phyloP scores from a whole-genome alignment of 1,140 invertebrate genomes.

The Drosophila varians region DNA sequence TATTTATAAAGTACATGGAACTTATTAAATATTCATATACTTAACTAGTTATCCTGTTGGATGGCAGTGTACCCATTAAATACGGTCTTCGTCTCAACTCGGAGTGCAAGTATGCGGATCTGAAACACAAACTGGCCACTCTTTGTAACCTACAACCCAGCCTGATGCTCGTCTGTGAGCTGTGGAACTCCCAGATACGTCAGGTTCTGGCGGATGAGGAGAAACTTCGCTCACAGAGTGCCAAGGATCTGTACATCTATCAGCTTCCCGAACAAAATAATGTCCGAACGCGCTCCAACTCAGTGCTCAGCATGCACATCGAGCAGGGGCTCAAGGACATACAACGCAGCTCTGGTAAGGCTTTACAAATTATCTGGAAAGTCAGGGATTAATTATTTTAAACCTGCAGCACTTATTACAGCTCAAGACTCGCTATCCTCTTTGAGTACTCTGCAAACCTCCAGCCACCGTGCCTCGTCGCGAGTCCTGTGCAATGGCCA shows the following conservation, averaged over 20 bases:
- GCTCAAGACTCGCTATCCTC: conserved; percentile 67
- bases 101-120: conserved; percentile 89
- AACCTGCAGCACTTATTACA: conserved; percentile 50
- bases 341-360: conserved; percentile 73
- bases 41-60: conserved; percentile 89
- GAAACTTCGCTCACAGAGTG: conserved; percentile 76
- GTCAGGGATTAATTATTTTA: background rate
- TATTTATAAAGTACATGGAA: too few species aligned
- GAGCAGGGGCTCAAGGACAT: conserved; percentile 82
- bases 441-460: conserved; percentile 61
- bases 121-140: conserved; percentile 89
- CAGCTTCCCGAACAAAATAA: conserved; percentile 77
- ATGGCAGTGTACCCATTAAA: conserved; percentile 91
- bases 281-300: conserved; percentile 64
- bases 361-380: too few species aligned
- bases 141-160: conserved; percentile 87
- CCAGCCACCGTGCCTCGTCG: conserved; percentile 48
- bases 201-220: conserved; percentile 83
- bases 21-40: too few species aligned
- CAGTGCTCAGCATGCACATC: conserved; percentile 74
- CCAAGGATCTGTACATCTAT: conserved; percentile 81
- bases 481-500: conserved; percentile 65
- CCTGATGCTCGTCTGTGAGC: conserved; percentile 88
- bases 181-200: conserved; percentile 88
- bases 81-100: conserved; percentile 92